Conservation (phyloP, 2,888 invertebrate species). For the Machimus atricapillus region DNA sequence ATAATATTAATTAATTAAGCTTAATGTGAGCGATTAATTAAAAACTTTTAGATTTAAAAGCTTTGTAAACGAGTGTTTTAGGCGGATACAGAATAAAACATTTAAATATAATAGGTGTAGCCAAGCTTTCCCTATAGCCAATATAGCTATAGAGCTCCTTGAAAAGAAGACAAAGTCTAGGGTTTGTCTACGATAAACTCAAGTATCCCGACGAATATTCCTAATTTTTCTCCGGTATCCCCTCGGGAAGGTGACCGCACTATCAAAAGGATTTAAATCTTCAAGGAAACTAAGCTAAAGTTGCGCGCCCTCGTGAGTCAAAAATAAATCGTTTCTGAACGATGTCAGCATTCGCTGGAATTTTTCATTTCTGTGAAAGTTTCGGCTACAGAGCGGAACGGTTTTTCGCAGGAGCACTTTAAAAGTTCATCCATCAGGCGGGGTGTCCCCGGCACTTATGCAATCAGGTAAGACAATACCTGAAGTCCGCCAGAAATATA, state of each 20-base stretch:
- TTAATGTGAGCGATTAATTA: no score
- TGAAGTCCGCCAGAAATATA: background rate
- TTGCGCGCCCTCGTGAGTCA: background rate
- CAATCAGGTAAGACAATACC: conserved; percentile 34
- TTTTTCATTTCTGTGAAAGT: conserved; percentile 11
- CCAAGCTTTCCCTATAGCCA: background rate
- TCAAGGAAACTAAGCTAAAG: background rate
- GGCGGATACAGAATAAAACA: no score
- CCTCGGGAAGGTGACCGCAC: background rate
- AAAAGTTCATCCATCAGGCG: conserved; percentile 22
- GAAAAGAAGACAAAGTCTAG: background rate
- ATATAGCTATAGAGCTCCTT: background rate
- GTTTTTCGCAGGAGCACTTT: background rate
- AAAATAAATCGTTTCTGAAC: background rate
- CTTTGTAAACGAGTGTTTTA: no score
- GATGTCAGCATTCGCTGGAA: background rate
- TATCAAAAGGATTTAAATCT: background rate
- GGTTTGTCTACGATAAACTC: background rate
- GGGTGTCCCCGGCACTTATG: background rate
- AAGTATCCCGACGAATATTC: background rate
- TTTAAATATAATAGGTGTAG: no score
- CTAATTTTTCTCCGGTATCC: background rate
- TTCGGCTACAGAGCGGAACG: background rate
- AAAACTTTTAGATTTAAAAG: no score
- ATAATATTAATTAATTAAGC: no score